Conservation (phyloP, 2,113 vertebrate genomes). For the Lagenorhynchus albirostris region DNA sequence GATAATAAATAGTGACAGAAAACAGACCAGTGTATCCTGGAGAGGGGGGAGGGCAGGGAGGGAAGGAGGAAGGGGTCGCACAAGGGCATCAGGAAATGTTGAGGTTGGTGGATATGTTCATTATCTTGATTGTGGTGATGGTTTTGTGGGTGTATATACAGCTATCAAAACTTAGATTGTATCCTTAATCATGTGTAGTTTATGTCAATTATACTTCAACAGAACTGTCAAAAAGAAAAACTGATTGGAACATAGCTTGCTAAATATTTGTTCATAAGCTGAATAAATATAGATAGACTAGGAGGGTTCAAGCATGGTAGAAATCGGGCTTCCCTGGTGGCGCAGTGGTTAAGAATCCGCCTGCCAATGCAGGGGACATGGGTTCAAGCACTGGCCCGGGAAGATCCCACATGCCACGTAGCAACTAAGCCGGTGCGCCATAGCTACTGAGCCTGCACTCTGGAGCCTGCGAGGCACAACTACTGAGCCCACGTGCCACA, state of each 20-base stretch:
- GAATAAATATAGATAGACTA: background rate
- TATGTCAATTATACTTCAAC: background rate
- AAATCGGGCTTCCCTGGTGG: background rate
- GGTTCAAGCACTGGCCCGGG: no score
- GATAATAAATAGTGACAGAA: background rate
- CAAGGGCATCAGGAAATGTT: background rate
- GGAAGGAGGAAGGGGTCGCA: no score
- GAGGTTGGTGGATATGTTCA: background rate
- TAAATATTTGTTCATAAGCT: background rate
- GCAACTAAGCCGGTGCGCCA: no score
- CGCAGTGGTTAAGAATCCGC: no score
- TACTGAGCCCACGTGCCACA: no score
- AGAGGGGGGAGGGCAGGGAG: no score
- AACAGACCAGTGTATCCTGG: background rate
- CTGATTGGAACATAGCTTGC: background rate
- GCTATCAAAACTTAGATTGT: background rate
- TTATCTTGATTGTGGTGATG: background rate
- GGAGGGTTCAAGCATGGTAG: background rate
- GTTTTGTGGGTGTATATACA: background rate
- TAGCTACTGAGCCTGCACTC: no score
- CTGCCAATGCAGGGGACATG: no score
- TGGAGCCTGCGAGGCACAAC: no score
- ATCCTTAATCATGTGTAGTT: background rate
- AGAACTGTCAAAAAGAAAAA: background rate
- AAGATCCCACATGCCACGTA: fast-evolving